Conservation (phyloP, 2,113 vertebrate species). For the Phylloscopus trochilus region DNA sequence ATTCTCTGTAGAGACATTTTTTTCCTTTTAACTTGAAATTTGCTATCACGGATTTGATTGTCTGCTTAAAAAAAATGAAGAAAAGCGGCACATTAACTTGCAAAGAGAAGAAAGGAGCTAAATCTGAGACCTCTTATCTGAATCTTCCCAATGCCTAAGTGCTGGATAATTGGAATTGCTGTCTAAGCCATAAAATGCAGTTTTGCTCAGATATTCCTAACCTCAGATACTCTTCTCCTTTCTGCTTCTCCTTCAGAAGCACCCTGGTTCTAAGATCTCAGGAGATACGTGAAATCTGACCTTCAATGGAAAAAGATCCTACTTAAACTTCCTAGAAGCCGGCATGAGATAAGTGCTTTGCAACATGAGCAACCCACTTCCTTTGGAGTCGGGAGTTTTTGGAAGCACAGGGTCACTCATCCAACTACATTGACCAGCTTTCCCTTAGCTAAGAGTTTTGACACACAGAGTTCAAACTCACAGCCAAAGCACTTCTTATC, state of each 20-base stretch:
- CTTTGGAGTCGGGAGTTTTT: neutral
- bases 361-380: neutral
- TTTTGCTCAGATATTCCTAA: constrained; percentile 28
- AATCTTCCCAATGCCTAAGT: constrained; percentile 31
- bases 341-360: neutral
- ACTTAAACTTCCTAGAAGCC: neutral
- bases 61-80: neutral
- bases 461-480: neutral
- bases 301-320: neutral
- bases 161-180: constrained; percentile 54
- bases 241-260: neutral
- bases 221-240: neutral
- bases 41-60: constrained; percentile 11
- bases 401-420: neutral
- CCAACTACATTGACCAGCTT: neutral
- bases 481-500: neutral
- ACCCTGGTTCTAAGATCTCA: neutral
- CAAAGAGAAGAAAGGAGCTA: constrained; percentile 45
- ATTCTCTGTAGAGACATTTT: neutral
- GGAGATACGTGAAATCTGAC: neutral
- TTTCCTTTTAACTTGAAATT: neutral
- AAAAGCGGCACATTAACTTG: constrained; percentile 24
- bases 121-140: constrained; percentile 62
- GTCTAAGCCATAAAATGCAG: neutral
- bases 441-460: neutral